Conservation (phyloP, 2,797 vertebrate species). For the Glossophaga mutica region DNA sequence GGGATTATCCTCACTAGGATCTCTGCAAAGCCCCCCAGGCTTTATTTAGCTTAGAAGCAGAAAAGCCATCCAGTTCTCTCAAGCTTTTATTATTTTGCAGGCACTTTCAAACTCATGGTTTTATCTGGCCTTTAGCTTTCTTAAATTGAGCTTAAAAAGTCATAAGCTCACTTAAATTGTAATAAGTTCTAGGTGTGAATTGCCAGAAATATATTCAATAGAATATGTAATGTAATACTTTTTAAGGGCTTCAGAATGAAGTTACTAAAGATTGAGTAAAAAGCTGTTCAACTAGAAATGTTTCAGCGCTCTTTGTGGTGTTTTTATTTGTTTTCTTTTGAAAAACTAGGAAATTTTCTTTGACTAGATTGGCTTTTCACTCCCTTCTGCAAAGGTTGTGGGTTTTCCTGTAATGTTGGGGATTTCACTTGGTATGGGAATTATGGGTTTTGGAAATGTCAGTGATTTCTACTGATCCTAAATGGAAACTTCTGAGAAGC, state of each 20-base stretch:
- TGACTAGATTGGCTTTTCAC: constrained; percentile 32
- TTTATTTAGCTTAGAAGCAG: constrained; percentile 52
- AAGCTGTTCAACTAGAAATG: not conserved
- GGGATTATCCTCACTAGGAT: constrained; percentile 43
- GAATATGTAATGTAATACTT: not conserved
- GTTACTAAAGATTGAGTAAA: not conserved
- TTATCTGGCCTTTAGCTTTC: not conserved
- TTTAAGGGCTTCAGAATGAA: not conserved
- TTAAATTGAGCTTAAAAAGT: constrained; percentile 25
- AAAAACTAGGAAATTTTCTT: constrained; percentile 31
- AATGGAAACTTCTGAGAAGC: constrained; percentile 27
- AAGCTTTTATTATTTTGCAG: constrained; percentile 50
- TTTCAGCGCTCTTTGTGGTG: not conserved
- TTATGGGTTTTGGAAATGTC: constrained; percentile 22
- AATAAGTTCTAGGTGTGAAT: not conserved
- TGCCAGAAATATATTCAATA: not conserved
- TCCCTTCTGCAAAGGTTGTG: constrained; percentile 37
- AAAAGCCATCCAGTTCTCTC: constrained; percentile 13
- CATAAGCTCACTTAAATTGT: constrained; percentile 5
- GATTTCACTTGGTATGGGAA: constrained; percentile 49
- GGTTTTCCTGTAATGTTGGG: constrained; percentile 44
- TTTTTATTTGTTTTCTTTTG: constrained; percentile 28
- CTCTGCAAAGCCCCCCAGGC: not conserved
- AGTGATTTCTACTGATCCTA: constrained; percentile 50
- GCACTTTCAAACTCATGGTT: constrained; percentile 41